Conservation (phyloP, 2,888 invertebrate genomes). For the Drepana falcataria region DNA sequence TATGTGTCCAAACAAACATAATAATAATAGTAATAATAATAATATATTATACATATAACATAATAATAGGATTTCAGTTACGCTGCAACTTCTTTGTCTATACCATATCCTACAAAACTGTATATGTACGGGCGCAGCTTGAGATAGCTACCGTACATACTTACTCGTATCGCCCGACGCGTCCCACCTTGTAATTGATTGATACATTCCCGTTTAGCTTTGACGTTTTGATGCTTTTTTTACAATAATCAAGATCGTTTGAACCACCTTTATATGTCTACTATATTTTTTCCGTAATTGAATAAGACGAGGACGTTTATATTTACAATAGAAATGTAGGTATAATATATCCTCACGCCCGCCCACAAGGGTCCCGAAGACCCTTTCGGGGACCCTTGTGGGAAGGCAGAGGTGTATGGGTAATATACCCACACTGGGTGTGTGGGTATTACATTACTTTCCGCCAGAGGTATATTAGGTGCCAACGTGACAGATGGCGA, state of each 20-base stretch:
- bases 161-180: slow-evolving; percentile 47
- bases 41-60: too few species aligned
- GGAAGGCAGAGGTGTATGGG: too few species aligned
- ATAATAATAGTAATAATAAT: too few species aligned
- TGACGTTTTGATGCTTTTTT: slow-evolving; percentile 15
- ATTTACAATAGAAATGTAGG: too few species aligned
- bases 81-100: slow-evolving; percentile 15
- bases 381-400: too few species aligned
- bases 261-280: not conserved
- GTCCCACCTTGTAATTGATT: slow-evolving; percentile 71
- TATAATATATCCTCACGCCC: too few species aligned
- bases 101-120: slow-evolving; percentile 11
- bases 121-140: slow-evolving; percentile 33
- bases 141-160: slow-evolving; percentile 47
- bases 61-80: not conserved
- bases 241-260: not conserved
- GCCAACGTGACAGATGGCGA: too few species aligned
- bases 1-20: too few species aligned
- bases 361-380: too few species aligned
- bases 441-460: too few species aligned
- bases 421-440: too few species aligned
- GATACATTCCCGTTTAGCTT: slow-evolving; percentile 54
- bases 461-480: too few species aligned
- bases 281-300: not conserved
- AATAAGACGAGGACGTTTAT: not conserved